Conservation (phyloP, 2,888 invertebrate species). For the Ophioninae sp. region DNA sequence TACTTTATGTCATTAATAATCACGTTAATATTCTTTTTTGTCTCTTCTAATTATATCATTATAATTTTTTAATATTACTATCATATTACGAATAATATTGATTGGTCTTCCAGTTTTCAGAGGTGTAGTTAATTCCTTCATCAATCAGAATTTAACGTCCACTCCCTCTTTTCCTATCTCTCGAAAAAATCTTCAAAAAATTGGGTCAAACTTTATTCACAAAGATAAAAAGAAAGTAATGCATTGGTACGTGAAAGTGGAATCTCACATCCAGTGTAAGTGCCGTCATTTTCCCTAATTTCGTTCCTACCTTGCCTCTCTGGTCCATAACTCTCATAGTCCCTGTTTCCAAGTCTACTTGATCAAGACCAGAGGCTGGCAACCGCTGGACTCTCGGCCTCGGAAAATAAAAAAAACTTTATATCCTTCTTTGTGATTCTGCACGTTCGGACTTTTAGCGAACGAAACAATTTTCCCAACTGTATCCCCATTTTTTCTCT, state of each 20-base stretch:
- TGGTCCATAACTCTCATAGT: not conserved
- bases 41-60: too few relatives aligned
- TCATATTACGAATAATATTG: not conserved
- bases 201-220: conserved; percentile 55
- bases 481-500: conserved; percentile 24
- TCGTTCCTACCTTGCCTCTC: not conserved
- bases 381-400: conserved; percentile 28
- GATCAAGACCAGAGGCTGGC: conserved; percentile 45
- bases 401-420: conserved; percentile 61
- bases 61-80: not conserved
- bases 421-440: conserved; percentile 48
- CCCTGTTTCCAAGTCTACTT: conserved; percentile 23
- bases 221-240: conserved; percentile 21
- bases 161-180: not conserved
- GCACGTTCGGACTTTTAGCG: conserved; percentile 58
- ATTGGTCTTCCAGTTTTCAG: too few relatives aligned
- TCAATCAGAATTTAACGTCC: too few relatives aligned
- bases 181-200: conserved; percentile 51
- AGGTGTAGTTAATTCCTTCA: too few relatives aligned
- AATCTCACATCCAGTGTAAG: conserved; percentile 28
- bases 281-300: conserved; percentile 13
- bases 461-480: conserved; percentile 50
- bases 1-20: not conserved
- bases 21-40: not conserved
- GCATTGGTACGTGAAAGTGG: conserved; percentile 15